Evolutionary conservation across 2,113 vertebrate species (phyloP).

Genomic region (Gallinago media): DNA sequence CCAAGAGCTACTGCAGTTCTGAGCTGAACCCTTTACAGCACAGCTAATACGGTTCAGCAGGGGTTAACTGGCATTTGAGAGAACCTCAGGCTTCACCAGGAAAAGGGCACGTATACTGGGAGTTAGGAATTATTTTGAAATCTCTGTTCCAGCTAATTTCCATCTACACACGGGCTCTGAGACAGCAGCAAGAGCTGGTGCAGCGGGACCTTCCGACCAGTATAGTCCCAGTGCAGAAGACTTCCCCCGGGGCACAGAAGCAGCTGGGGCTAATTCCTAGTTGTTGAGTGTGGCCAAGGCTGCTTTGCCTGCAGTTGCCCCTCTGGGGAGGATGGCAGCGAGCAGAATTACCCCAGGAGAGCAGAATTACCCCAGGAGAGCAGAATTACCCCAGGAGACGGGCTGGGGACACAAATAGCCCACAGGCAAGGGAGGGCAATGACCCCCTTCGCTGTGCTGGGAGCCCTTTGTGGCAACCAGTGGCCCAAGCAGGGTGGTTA

Average conservation of each 20-base stretch:
- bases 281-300: not conserved
- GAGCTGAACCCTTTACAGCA: not conserved
- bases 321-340: not conserved
- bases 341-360: not conserved
- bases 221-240: not conserved
- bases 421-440: not conserved
- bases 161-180: fast-evolving
- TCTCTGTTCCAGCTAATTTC: not conserved
- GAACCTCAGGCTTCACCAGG: not conserved
- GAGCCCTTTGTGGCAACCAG: not conserved
- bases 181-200: not conserved
- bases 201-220: not conserved
- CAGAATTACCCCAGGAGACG: not conserved
- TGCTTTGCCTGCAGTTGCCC: not conserved
- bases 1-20: not conserved
- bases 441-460: not conserved
- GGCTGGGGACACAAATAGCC: not conserved
- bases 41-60: not conserved
- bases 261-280: not conserved
- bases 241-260: not conserved
- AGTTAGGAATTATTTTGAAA: not conserved
- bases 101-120: not conserved
- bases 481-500: not conserved
- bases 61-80: not conserved
- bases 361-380: not conserved